Percentiles rank a stretch among this genome's conserved stretches.
Conservation (phyloP, 1,140 invertebrate species). For the Myzus persicae region DNA sequence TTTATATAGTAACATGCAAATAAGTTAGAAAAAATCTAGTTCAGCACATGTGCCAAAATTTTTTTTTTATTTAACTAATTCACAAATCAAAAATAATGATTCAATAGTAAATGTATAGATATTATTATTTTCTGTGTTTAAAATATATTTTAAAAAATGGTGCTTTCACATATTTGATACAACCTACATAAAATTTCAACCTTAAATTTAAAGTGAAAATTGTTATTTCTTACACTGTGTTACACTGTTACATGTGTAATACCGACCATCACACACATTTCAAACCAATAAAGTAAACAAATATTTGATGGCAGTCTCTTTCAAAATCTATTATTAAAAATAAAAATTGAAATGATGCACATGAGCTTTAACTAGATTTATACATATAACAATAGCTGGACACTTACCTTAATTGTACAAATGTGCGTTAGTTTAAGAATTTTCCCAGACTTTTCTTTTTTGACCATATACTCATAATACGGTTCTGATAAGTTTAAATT, state of each 20-base stretch:
- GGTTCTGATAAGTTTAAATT: conserved; percentile 40
- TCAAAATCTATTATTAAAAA: neutral
- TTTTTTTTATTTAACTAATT: no score
- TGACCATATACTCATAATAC: conserved; percentile 34
- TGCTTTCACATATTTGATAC: neutral
- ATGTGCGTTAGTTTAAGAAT: conserved; percentile 11
- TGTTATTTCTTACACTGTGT: neutral
- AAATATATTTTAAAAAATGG: no score
- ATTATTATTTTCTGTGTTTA: no score
- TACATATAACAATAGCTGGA: neutral
- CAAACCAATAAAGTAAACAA: neutral
- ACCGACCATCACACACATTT: neutral
- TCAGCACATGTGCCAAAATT: no score
- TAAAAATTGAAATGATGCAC: neutral
- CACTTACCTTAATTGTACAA: conserved; percentile 42
- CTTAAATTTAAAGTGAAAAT: neutral
- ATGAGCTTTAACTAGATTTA: neutral
- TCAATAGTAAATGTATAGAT: no score
- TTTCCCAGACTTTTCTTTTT: conserved; percentile 50
- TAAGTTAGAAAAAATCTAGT: no score
- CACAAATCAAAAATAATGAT: no score
- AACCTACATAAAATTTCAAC: neutral
- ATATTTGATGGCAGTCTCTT: neutral
- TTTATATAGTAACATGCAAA: no score
- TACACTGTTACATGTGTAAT: neutral